Base-by-base conservation (phyloP, 1,140 invertebrate species). In the Pissodes strobi region DNA sequence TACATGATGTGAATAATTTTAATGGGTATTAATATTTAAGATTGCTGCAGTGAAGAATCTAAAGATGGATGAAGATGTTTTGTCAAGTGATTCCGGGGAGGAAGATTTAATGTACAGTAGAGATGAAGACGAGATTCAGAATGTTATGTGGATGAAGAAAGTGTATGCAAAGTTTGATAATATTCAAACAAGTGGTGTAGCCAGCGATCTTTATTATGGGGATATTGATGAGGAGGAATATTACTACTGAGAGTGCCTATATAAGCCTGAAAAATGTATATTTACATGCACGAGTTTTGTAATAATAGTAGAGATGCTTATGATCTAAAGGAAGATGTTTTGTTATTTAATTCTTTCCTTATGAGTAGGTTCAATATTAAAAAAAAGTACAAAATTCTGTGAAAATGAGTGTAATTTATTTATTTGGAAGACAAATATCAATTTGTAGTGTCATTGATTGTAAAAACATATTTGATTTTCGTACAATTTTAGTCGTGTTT, bases 111-210 rank as follows among this genome's bases (percentile, higher is more conserved):
- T 78, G n/a, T 80, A 80, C 49, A 51, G 59, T 10, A 74, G 69
- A 27, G 72, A 79, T 25, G 74, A 80, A 65, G 71, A 78, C 15
- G 71, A 74, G 71, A 75, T 23, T 80, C 81, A 69, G 77, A 78
- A 13, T 80, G 82, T 69, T 78, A 79, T 46, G 64, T 82, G 9
- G 77, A 84, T 71, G 75, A 81, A 48, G 69, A 66, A 80, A 56
- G 74, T 75, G 52, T 86, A 85, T 72, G 83, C 83, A n/a, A 80
- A 74, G 37, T 86, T 83, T 53, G 85, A 76, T 21, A 72, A 79
- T 46, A 68, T 77, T 1, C 63, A 70, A 4, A 69, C 56, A 13
- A 55, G 15, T 37, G 49, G 60, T 30, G 48, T 57, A 21, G 62
- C 70, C 56, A 48, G 67, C 13, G 64, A 73, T 67, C 66, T 70